Conservation (phyloP, 2,888 invertebrate genomes). For the Melieria crassipennis region DNA sequence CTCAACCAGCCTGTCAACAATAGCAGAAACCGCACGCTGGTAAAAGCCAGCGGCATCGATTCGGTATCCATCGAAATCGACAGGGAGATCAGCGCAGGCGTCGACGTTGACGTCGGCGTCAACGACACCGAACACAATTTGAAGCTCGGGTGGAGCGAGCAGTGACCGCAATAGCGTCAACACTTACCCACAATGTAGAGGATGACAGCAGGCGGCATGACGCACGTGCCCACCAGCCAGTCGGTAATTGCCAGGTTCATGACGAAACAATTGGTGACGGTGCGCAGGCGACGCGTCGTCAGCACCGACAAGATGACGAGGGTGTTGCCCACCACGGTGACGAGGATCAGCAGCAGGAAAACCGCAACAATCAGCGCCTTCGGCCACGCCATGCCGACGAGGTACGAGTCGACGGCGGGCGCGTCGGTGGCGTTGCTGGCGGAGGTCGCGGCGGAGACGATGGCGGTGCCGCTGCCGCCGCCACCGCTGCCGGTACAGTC, state of each 20-base stretch:
- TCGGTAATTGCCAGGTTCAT: conserved; percentile 94
- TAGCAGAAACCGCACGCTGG: too few species aligned
- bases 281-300: conserved; percentile 85
- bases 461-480: conserved; percentile 4
- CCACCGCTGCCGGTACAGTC: background rate
- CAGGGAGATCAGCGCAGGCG: background rate
- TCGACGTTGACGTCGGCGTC: background rate
- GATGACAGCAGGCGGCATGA: conserved; percentile 93
- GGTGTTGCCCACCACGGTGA: conserved; percentile 85
- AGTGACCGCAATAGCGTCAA: background rate
- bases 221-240: conserved; percentile 90
- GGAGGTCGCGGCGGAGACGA: conserved; percentile 1
- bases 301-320: conserved; percentile 90
- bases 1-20: too few species aligned
- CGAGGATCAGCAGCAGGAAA: conserved; percentile 74
- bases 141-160: background rate
- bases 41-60: too few species aligned
- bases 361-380: conserved; percentile 69
- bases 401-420: conserved; percentile 48
- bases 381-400: conserved; percentile 69
- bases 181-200: conserved; percentile 84
- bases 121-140: too few species aligned
- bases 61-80: too few species aligned
- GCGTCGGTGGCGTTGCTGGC: conserved; percentile 13
- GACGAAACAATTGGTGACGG: conserved; percentile 95